phyloP scores from a whole-genome alignment of 2,797 vertebrate species.

The Clamator glandarius region DNA sequence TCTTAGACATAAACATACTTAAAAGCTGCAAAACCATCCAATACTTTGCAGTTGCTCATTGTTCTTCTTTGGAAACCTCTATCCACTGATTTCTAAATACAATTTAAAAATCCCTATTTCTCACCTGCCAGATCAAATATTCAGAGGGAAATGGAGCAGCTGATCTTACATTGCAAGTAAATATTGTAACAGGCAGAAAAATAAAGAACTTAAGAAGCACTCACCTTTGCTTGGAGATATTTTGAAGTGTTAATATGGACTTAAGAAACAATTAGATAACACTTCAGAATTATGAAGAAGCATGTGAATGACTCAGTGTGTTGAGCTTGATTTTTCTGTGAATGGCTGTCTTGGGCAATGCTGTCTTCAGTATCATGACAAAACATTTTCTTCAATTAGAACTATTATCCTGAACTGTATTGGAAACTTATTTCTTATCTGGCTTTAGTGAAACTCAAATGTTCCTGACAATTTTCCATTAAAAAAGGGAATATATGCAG shows the following conservation, averaged over 20 bases:
- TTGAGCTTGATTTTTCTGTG: not conserved
- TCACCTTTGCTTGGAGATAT: not conserved
- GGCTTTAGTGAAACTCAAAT: not conserved
- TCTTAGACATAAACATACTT: not conserved
- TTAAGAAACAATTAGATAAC: not conserved
- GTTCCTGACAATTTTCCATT: slow-evolving; percentile 18
- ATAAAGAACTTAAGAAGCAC: not conserved
- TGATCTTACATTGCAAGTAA: not conserved
- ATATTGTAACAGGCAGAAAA: not conserved
- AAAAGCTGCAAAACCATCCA: not conserved
- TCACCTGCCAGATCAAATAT: not conserved
- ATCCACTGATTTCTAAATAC: not conserved
- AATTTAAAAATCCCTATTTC: not conserved
- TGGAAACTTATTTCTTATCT: not conserved
- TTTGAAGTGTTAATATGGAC: not conserved
- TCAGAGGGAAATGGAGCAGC: not conserved
- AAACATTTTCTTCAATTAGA: not conserved
- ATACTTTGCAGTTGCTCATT: accelerated
- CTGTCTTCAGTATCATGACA: not conserved
- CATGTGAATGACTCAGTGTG: not conserved
- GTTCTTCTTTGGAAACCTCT: not conserved
- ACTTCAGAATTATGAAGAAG: not conserved
- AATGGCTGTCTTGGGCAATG: not conserved
- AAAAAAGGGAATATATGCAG: not conserved
- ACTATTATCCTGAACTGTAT: not conserved